Evolutionary conservation across 2,888 invertebrate species (phyloP).

Genomic region (Monochamus alternatus): DNA sequence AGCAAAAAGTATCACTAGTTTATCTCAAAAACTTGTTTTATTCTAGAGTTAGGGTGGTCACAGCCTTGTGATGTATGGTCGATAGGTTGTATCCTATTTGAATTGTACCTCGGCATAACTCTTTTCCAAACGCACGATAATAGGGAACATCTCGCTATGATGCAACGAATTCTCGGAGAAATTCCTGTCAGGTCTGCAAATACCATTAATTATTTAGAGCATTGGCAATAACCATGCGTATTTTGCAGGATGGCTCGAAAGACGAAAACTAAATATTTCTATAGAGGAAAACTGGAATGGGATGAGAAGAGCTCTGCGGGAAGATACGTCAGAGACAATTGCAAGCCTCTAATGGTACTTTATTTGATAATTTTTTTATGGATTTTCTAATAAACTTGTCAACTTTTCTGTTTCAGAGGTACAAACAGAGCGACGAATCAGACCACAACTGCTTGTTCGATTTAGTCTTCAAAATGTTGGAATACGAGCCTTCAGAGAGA

Average conservation of each 20-base stretch:
- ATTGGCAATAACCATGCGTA: neutral
- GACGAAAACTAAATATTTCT: constrained; percentile 98
- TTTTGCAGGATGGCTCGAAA: constrained; percentile 85
- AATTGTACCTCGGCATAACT: constrained; percentile 97
- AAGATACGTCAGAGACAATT: constrained; percentile 97
- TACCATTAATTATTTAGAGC: neutral
- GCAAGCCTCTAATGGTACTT: constrained; percentile 94
- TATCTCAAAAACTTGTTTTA: neutral
- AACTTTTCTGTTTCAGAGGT: constrained; percentile 79
- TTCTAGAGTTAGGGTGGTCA: constrained; percentile 95
- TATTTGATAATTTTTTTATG: neutral
- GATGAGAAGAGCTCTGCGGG: constrained; percentile 97
- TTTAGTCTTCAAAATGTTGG: constrained; percentile 95
- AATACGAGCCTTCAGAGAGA: constrained; percentile 95
- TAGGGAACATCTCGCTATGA: constrained; percentile 99
- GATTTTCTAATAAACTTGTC: neutral
- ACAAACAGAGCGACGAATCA: constrained; percentile 88
- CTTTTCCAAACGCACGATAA: constrained; percentile 99
- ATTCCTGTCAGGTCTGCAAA: constrained; percentile 90
- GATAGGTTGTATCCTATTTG: constrained; percentile 99
- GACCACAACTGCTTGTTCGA: constrained; percentile 96
- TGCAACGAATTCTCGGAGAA: constrained; percentile 98
- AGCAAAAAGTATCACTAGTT: no score
- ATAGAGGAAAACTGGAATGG: constrained; percentile 98
- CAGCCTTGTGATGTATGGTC: constrained; percentile 99